Conservation (phyloP, 2,888 invertebrate genomes). For the Drosophila anomalata region DNA sequence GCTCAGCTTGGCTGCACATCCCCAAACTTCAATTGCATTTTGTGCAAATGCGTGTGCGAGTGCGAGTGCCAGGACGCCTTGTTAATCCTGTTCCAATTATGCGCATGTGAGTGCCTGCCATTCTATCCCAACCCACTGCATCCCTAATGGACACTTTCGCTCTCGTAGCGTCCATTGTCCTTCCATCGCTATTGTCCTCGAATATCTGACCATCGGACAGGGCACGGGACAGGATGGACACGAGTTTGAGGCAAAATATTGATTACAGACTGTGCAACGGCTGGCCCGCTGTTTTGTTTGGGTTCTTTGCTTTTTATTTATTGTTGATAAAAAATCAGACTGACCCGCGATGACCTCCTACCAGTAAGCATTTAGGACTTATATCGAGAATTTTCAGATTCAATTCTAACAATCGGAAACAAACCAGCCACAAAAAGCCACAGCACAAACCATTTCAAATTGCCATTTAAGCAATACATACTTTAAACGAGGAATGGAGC, state of each 20-base stretch:
- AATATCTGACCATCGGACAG: conserved; percentile 47
- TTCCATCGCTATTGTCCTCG: conserved; percentile 49
- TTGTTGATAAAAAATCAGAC: conserved; percentile 65
- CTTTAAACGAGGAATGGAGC: too few relatives aligned
- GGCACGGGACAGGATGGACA: conserved; percentile 32
- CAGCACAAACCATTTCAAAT: too few relatives aligned
- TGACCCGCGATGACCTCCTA: conserved; percentile 67
- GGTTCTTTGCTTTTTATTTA: conserved; percentile 51
- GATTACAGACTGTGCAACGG: conserved; percentile 62
- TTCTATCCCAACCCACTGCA: conserved; percentile 26
- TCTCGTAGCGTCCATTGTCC: conserved; percentile 47
- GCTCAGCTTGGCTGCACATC: conserved; percentile 36
- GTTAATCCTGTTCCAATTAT: conserved; percentile 79
- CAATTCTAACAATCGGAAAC: too few relatives aligned
- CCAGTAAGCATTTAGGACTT: conserved; percentile 21
- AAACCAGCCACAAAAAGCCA: too few relatives aligned
- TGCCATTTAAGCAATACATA: too few relatives aligned
- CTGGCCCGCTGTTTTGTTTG: conserved; percentile 43
- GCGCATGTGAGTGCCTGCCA: conserved; percentile 68
- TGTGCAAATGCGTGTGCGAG: conserved; percentile 22
- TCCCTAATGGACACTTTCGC: conserved; percentile 78
- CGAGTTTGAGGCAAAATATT: conserved; percentile 64
- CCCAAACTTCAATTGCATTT: conserved; percentile 57
- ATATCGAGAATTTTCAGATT: background rate
- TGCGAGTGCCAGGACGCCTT: conserved; percentile 46